Evolutionary conservation across 2,797 vertebrate genomes (phyloP).

Genomic region (Rhabdomys pumilio): DNA sequence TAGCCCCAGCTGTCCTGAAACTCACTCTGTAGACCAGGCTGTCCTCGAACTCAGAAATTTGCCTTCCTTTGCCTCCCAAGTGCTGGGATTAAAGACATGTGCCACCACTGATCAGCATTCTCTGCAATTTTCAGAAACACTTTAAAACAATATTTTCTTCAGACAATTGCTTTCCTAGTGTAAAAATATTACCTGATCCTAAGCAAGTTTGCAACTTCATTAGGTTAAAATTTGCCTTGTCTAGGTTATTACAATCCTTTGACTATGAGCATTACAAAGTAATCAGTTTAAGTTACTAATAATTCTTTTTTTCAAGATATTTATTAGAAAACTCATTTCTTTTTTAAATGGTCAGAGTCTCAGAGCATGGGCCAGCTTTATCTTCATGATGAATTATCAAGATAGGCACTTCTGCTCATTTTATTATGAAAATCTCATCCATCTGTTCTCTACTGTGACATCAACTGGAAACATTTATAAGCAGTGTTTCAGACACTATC

Average conservation of each 20-base stretch:
- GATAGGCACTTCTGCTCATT: background rate
- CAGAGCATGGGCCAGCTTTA: background rate
- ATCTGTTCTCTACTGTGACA: constrained; percentile 33
- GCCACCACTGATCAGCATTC: background rate
- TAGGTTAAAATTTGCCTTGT: background rate
- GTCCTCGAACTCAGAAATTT: no score
- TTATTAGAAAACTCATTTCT: constrained; percentile 40
- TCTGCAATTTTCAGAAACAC: background rate
- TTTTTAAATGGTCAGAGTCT: background rate
- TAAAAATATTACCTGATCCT: background rate
- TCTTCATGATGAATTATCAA: background rate
- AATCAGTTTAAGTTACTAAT: background rate
- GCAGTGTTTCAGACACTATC: constrained; percentile 33
- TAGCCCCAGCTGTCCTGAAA: no score
- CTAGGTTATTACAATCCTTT: background rate
- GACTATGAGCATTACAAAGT: background rate
- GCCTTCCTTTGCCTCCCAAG: no score
- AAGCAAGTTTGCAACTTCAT: background rate
- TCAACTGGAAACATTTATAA: background rate
- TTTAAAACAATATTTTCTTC: background rate
- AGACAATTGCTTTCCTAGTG: background rate
- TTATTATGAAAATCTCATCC: background rate
- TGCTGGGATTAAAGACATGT: no score
- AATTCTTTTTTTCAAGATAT: background rate
- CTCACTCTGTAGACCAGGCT: no score